Percentiles rank a stretch among this genome's conserved stretches.
These are phyloP conservation scores for Isurus oxyrinchus DNA, from an alignment of 2,113 vertebrate species.

Conservation along the genomic window DNA sequence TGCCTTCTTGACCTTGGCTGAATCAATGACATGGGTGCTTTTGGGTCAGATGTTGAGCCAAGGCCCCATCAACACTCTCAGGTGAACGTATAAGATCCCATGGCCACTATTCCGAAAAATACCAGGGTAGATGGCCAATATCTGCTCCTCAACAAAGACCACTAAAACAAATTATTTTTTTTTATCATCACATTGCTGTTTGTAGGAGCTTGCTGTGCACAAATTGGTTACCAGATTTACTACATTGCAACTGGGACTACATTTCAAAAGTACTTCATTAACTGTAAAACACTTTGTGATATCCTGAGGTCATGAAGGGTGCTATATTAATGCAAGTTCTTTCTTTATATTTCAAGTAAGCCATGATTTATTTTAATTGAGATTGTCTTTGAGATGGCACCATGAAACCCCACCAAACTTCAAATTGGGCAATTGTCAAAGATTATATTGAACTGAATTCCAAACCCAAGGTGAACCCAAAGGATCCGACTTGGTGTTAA, in stretches of 20 bases:
- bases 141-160: too few relatives aligned
- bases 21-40: neutral
- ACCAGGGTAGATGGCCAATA: too few relatives aligned
- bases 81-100: neutral
- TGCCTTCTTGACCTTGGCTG: neutral
- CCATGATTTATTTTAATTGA: neutral
- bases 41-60: neutral
- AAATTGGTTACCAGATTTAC: neutral
- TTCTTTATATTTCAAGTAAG: neutral
- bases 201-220: neutral
- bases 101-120: neutral
- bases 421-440: neutral
- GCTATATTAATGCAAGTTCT: neutral
- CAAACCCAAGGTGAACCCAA: neutral
- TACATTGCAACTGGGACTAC: neutral
- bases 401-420: neutral
- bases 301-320: neutral
- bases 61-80: neutral
- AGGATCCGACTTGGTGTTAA: neutral
- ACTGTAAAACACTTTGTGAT: neutral
- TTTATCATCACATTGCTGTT: neutral
- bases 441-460: neutral
- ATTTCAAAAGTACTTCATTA: neutral
- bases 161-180: neutral
- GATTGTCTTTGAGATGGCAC: too few relatives aligned